Percentiles rank a stretch among this genome's conserved stretches.
These are phyloP conservation scores for Carassius carassius DNA, from an alignment of 2,113 vertebrate species.

Conservation along the genomic window DNA sequence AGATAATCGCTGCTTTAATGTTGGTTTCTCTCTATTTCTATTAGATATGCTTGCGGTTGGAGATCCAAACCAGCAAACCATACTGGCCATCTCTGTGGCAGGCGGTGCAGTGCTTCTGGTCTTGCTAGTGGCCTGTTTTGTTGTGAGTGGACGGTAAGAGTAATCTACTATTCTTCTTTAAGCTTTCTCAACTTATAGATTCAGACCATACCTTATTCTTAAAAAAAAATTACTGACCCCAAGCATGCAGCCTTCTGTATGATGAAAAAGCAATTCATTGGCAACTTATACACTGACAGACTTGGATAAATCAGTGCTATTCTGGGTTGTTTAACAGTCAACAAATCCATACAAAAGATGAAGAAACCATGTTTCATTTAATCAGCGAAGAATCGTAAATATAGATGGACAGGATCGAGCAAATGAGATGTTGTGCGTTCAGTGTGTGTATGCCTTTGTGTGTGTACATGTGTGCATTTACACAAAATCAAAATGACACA, in stretches of 20 bases:
- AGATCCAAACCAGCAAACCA: slow-evolving; percentile 82
- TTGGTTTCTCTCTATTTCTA: slow-evolving; percentile 15
- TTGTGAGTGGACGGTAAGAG: slow-evolving; percentile 78
- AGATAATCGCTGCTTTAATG: background rate
- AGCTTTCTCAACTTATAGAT: background rate
- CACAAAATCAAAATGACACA: slow-evolving; percentile 43
- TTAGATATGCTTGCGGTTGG: slow-evolving; percentile 81
- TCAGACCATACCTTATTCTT: background rate
- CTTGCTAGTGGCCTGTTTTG: slow-evolving; percentile 82
- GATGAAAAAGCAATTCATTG: background rate
- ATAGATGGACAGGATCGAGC: slow-evolving; percentile 5
- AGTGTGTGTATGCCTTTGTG: slow-evolving; percentile 10
- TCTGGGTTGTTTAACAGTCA: background rate
- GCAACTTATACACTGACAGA: background rate
- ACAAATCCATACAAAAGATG: slow-evolving; percentile 10
- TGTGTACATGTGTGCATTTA: slow-evolving; percentile 30
- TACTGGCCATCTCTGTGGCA: slow-evolving; percentile 80
- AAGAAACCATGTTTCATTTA: slow-evolving; percentile 13
- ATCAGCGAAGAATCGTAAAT: background rate
- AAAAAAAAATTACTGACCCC: background rate
- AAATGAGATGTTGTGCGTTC: slow-evolving; percentile 1
- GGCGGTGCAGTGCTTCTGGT: slow-evolving; percentile 79
- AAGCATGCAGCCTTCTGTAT: background rate
- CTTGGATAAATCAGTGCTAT: background rate
- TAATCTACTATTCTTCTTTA: background rate